phyloP scores from a whole-genome alignment of 1,140 invertebrate species.

The Helicorthomorpha holstii region DNA sequence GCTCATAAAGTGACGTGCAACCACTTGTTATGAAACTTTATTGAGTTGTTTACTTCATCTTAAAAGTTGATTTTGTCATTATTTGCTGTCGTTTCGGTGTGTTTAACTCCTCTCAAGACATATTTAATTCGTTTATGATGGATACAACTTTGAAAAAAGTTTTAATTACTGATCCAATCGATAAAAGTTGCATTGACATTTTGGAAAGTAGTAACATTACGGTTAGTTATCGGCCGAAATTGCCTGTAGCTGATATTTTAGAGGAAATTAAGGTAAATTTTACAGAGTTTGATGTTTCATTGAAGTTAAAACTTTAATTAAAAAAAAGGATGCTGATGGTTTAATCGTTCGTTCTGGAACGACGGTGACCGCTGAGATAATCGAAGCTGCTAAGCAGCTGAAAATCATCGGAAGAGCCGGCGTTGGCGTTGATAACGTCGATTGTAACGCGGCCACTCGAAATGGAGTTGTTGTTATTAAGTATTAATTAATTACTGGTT shows the following conservation, averaged over 20 bases:
- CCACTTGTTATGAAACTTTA: too few relatives aligned
- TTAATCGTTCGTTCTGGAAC: slow-evolving; percentile 90
- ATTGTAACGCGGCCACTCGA: slow-evolving; percentile 64
- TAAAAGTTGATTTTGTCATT: too few relatives aligned
- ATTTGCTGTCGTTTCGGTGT: too few relatives aligned
- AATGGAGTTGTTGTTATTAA: slow-evolving; percentile 85
- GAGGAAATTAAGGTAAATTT: slow-evolving; percentile 66
- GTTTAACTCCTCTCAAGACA: too few relatives aligned
- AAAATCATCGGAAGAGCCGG: slow-evolving; percentile 85
- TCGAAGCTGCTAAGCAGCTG: slow-evolving; percentile 53
- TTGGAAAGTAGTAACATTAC: slow-evolving; percentile 56
- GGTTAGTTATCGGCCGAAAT: slow-evolving; percentile 62
- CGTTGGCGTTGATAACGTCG: slow-evolving; percentile 95
- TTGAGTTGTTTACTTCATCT: too few relatives aligned
- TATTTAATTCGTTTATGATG: not conserved
- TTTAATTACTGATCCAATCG: slow-evolving; percentile 82
- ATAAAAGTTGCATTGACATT: slow-evolving; percentile 61
- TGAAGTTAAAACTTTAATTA: too few relatives aligned
- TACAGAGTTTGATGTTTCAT: too few relatives aligned
- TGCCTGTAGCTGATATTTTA: slow-evolving; percentile 64
- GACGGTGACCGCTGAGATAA: slow-evolving; percentile 81
- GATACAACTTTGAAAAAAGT: slow-evolving; percentile 36
- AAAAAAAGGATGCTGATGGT: slow-evolving; percentile 83
- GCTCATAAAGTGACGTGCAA: too few relatives aligned
- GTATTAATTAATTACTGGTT: slow-evolving; percentile 29